Percentiles rank a stretch among this genome's conserved stretches.
These are phyloP conservation scores for Nephrotoma guestfalica DNA, from an alignment of 2,888 invertebrate genomes.

Conservation along the genomic window DNA sequence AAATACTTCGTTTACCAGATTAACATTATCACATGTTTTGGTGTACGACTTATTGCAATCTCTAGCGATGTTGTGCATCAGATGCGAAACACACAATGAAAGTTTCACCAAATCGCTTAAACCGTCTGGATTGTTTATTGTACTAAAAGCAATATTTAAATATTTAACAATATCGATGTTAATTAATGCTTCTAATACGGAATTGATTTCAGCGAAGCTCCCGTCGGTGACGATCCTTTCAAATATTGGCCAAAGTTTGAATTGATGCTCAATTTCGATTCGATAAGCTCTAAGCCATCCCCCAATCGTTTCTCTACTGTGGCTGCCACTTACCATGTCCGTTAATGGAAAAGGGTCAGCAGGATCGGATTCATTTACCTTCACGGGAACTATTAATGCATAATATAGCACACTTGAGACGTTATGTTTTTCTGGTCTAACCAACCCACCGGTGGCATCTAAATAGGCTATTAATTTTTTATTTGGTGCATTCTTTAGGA, in stretches of 20 bases:
- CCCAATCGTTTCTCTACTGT: background rate
- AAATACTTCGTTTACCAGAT: background rate
- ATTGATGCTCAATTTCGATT: background rate
- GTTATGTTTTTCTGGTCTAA: no score
- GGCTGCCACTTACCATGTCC: background rate
- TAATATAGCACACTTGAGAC: no score
- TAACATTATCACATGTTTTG: background rate
- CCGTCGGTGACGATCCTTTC: background rate
- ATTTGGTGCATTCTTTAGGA: no score
- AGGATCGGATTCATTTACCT: no score
- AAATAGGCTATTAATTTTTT: no score
- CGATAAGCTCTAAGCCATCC: background rate
- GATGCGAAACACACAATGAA: background rate
- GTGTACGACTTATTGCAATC: background rate
- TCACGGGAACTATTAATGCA: background rate
- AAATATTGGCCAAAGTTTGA: background rate
- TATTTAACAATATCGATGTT: background rate
- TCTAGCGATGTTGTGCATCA: background rate
- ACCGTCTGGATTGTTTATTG: background rate
- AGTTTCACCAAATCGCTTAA: background rate
- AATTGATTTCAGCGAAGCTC: background rate
- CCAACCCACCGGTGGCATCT: no score
- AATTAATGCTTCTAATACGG: background rate
- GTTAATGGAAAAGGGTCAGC: background rate
- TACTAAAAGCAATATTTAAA: background rate